Base-by-base conservation (phyloP, 2,797 vertebrate genomes). In the Kryptolebias ocellatus region DNA sequence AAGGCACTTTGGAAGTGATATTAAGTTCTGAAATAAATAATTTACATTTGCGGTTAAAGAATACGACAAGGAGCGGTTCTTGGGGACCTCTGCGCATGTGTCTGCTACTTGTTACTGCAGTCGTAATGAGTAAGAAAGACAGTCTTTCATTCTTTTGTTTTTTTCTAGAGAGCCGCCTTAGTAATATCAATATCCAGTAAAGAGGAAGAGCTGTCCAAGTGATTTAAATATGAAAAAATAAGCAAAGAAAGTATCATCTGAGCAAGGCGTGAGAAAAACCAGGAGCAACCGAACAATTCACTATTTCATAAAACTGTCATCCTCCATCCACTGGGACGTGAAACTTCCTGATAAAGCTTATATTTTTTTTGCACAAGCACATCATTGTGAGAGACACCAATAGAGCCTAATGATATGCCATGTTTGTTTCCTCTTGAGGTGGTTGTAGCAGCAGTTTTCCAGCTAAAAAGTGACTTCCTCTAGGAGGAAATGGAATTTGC, bases 401-500 rank as follows among this genome's bases (percentile, higher is more conserved):
- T 59, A 58, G 62, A 76, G 62, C 75, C 59, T 52, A 79, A 81
- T 66, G 73, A 84, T 78, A 68, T 87, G 89, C 82, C 83, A 65
- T 84, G 79, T 89, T 90, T 86, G 83, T 86, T 91, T 91, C 89
- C 86, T 84, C 79, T 81, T 76, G 78, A 83, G 82, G 80, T 85
- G 80, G 84, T 84, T 67, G 29, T 79, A 83, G 70, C 81, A 86
- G 85, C 83, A 79, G 83, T 81, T 83, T 81, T 78, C 70, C 84
- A 12, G 67, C 75, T 80, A 84, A 85, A 92, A 91, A 87, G 85
- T 85, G 86, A 92, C 88, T 92, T 93, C 90, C 90, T 89, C 81
- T 67, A 50, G 71, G 86, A 91, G 90, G 89, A 93, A 93, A 87
- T 89, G 82, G 89, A 90, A 91, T 90, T 91, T 81, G 83, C 83